Conservation (phyloP, 2,113 vertebrate species). For the Myotis davidii region DNA sequence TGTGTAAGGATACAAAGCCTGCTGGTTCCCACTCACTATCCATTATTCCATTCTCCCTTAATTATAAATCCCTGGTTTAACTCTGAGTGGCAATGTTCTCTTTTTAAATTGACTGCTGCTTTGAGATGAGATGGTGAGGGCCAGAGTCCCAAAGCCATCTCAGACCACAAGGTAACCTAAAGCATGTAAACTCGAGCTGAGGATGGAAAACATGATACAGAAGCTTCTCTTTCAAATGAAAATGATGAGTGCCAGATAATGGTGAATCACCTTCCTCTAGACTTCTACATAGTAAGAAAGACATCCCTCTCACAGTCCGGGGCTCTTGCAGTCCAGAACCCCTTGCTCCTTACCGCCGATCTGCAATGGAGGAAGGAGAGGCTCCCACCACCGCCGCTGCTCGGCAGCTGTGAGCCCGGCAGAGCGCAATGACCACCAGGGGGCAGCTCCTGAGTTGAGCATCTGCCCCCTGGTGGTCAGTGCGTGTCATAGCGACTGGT, state of each 20-base stretch:
- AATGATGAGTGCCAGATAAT: neutral
- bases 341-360: too few species aligned
- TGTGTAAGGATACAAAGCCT: constrained; percentile 29
- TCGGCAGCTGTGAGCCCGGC: too few species aligned
- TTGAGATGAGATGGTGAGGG: neutral
- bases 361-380: too few species aligned
- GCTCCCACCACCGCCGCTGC: too few species aligned
- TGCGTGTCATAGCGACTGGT: too few species aligned
- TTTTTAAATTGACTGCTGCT: constrained; percentile 51
- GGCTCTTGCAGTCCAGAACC: too few species aligned
- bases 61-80: constrained; percentile 46
- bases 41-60: constrained; percentile 60
- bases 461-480: too few species aligned
- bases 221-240: neutral
- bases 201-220: neutral
- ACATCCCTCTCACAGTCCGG: neutral
- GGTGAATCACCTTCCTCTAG: neutral
- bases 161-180: neutral
- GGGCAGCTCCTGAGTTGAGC: too few species aligned
- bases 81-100: constrained; percentile 10
- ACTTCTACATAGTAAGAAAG: neutral
- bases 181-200: neutral
- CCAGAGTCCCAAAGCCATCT: neutral
- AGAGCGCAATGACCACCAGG: too few species aligned
- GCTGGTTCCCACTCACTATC: neutral